Evolutionary conservation across 1,140 invertebrate species (phyloP).

Genomic region (Heliconius hewitsoni): DNA sequence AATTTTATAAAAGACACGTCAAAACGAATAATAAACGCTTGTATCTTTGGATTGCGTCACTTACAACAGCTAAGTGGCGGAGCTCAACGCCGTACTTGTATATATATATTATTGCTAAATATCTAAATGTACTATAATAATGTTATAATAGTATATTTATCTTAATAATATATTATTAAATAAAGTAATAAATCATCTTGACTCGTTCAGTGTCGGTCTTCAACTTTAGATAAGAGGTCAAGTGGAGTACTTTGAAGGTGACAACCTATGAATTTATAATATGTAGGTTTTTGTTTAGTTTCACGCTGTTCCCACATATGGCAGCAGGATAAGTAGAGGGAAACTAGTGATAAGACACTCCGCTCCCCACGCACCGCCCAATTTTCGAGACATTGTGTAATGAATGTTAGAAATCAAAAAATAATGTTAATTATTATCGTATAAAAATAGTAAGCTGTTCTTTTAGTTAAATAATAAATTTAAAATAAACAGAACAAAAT

Average conservation of each 20-base stretch:
- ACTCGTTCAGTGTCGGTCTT: not conserved
- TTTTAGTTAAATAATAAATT: not conserved
- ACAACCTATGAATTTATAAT: not conserved
- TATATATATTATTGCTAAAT: no score
- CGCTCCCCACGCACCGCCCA: not conserved
- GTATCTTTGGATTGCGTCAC: not conserved
- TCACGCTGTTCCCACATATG: not conserved
- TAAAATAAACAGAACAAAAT: not conserved
- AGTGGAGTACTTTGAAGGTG: conserved; percentile 1
- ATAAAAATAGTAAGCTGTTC: not conserved
- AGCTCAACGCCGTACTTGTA: not conserved
- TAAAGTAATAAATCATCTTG: conserved; percentile 4
- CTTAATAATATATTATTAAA: not conserved
- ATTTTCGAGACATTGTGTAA: not conserved
- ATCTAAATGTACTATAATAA: no score
- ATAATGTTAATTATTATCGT: not conserved
- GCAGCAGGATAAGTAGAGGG: not conserved
- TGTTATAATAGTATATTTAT: not conserved
- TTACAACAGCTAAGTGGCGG: not conserved
- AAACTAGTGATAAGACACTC: conserved; percentile 2
- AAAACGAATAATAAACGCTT: no score
- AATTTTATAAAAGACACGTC: no score
- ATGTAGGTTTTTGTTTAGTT: no score
- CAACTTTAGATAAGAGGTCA: not conserved
- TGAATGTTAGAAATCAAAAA: not conserved